Base-by-base conservation (phyloP, 37 sponge, comb jelly and placozoan species). In the Hormiphora californensis region DNA sequence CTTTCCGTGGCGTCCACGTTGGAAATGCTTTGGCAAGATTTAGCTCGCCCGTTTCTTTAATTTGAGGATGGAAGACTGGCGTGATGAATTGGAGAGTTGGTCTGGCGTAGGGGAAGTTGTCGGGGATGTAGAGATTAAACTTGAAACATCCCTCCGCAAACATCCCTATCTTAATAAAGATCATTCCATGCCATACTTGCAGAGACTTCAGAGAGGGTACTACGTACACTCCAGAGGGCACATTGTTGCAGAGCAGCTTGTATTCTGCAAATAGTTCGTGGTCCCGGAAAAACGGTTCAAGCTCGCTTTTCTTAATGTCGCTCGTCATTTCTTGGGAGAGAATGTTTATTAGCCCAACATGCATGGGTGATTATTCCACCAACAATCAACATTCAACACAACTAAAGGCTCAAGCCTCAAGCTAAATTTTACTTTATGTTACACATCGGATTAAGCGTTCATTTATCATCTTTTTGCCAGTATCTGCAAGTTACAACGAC, bases 161-260 rank as follows among this genome's bases (percentile, higher is more conserved):
- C 81, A 73, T 73, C 17, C 81, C 81, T 28, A 73, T 73, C 25
- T 73, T 73, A 28, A 73, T 73, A 40, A 73, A 73, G 5, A 73
- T 73, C 81, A 73, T 73, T 40, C 81, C 81, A 73, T 73, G 81
- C 81, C 81, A 73, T 15, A 73, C 81, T 41, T 73, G 81, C 81
- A 73, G 23, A 11, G 81, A 73, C 35, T 73, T 73, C 46, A 73
- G 43, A 11, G 81, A 73, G 17, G 81, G 81, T n/a, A 73, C 81
- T 11, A 73, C 81, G 43, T 73, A 73, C 12, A 73, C 81, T 25
- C 81, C 81, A 39, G 81, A 73, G 25, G 81, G 81, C 1, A 73
- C 81, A 73, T 73, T 73, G 44, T 73, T 73, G 44, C 81, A 73
- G 1, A 73, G 44, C 12, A 73, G 81, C 43, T 73, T 73, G 46